These are phyloP conservation scores for Octodon degus DNA, from an alignment of 2,113 vertebrate genomes.

Conservation along the genomic window DNA sequence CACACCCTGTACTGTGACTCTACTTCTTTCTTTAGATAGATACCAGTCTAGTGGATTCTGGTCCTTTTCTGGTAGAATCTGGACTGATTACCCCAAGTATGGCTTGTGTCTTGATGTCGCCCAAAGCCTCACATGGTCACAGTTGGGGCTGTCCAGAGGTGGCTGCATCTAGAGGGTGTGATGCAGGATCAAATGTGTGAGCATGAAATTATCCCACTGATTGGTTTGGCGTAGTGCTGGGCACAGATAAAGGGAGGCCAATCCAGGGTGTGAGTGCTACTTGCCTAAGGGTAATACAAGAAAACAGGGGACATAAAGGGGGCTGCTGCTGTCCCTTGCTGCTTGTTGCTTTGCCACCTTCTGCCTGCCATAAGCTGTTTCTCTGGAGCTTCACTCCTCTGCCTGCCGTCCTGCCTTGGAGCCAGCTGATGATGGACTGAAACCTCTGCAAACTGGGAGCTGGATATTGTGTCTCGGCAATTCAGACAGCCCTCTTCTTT, in stretches of 20 bases:
- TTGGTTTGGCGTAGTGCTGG: neutral
- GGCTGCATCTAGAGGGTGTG: neutral
- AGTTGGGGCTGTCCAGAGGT: neutral
- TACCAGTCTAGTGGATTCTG: neutral
- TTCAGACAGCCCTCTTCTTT: neutral
- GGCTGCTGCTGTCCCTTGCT: neutral
- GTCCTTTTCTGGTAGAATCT: neutral
- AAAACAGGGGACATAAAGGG: neutral
- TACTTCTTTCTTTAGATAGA: neutral
- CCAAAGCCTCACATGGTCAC: neutral
- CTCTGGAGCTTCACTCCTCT: neutral
- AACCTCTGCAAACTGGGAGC: neutral
- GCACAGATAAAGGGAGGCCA: neutral
- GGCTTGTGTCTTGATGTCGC: neutral
- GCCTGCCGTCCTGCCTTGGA: neutral
- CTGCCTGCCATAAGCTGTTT: neutral
- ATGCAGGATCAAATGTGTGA: neutral
- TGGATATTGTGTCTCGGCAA: neutral
- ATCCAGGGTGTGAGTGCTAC: neutral
- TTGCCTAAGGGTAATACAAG: neutral
- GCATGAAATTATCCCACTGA: neutral
- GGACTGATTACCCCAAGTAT: neutral
- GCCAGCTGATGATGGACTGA: neutral
- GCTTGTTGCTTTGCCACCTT: neutral
- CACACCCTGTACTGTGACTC: neutral